Evolutionary conservation across 2,888 invertebrate species (phyloP).

Genomic region (Phrixothrix hirtus): DNA sequence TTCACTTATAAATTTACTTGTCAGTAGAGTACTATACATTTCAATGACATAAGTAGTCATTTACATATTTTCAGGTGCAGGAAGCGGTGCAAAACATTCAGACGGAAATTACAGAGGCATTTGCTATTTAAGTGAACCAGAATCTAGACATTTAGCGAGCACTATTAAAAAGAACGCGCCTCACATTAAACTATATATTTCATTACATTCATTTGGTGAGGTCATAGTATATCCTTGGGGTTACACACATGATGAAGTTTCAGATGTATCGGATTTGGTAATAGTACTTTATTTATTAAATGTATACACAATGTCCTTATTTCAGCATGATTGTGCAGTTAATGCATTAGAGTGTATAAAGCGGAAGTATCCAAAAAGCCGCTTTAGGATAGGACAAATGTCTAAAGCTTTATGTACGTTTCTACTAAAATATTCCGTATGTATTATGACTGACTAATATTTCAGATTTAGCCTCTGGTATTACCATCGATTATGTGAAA

Average conservation of each 20-base stretch:
- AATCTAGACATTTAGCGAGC: slow-evolving; percentile 35
- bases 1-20: no score
- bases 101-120: slow-evolving; percentile 35
- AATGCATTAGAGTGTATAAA: background rate
- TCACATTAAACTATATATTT: slow-evolving; percentile 36
- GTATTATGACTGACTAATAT: no score
- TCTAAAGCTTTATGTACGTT: slow-evolving; percentile 36
- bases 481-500: no score
- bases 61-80: slow-evolving; percentile 5
- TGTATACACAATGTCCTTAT: background rate
- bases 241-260: slow-evolving; percentile 24
- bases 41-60: no score
- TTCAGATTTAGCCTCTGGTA: no score
- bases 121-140: slow-evolving; percentile 40
- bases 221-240: slow-evolving; percentile 41
- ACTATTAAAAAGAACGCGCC: slow-evolving; percentile 36
- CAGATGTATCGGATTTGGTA: slow-evolving; percentile 1
- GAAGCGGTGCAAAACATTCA: slow-evolving; percentile 29
- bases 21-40: no score
- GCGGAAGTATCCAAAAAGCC: background rate
- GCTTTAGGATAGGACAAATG: slow-evolving; percentile 32
- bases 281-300: no score
- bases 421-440: no score
- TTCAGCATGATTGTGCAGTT: slow-evolving; percentile 5
- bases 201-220: slow-evolving; percentile 37